phyloP scores from a whole-genome alignment of 2,113 vertebrate genomes.

The Oostethus manadensis region DNA sequence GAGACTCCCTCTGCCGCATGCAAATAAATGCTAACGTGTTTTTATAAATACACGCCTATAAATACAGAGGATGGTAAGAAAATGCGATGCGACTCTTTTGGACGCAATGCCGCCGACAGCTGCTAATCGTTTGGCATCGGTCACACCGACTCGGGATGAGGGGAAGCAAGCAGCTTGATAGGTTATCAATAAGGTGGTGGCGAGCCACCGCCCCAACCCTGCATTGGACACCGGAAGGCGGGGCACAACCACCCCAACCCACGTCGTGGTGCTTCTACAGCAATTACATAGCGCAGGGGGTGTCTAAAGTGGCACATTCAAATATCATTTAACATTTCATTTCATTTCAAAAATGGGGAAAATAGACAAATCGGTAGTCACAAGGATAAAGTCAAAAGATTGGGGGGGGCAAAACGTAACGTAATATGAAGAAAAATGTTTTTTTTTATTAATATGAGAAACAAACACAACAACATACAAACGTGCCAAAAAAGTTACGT shows the following conservation, averaged over 20 bases:
- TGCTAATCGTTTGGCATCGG: slow-evolving; percentile 41
- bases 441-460: too few species aligned
- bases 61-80: slow-evolving; percentile 2
- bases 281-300: background rate
- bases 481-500: too few species aligned
- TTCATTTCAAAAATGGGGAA: too few species aligned
- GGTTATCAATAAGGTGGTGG: slow-evolving; percentile 46
- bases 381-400: too few species aligned
- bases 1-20: slow-evolving; percentile 27
- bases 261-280: background rate
- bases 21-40: background rate
- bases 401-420: too few species aligned
- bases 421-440: too few species aligned
- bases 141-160: slow-evolving; percentile 39
- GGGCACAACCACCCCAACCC: background rate
- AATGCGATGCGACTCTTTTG: slow-evolving; percentile 34
- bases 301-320: too few species aligned
- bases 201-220: slow-evolving; percentile 7
- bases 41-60: too few species aligned
- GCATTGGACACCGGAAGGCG: background rate
- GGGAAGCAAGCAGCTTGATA: slow-evolving; percentile 36
- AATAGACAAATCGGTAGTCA: too few species aligned
- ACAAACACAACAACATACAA: too few species aligned
- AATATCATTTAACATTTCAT: too few species aligned
- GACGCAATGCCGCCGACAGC: slow-evolving; percentile 25